phyloP scores from a whole-genome alignment of 92 coral and sea anemone species.

The Virgularia gustaviana region DNA sequence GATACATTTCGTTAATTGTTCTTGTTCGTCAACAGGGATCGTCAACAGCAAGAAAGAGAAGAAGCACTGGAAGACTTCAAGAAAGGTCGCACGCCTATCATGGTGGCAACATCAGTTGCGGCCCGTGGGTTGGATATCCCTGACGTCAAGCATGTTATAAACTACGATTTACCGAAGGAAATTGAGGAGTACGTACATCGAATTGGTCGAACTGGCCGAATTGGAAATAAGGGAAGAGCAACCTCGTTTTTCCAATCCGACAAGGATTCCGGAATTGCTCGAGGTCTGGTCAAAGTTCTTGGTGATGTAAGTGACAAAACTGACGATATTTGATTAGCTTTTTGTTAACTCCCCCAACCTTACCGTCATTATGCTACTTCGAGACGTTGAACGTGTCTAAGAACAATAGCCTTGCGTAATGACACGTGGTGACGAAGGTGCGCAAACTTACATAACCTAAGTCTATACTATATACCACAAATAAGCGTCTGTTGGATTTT shows the following conservation, averaged over 20 bases:
- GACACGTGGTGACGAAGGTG: too few relatives aligned
- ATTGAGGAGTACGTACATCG: conserved; percentile 98
- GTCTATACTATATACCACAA: background rate
- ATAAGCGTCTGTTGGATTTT: background rate
- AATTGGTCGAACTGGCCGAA: conserved; percentile 94
- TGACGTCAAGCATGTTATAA: conserved; percentile 93
- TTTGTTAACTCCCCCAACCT: too few relatives aligned
- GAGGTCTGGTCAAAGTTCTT: conserved; percentile 88
- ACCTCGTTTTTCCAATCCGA: conserved; percentile 87
- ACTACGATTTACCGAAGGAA: conserved; percentile 87
- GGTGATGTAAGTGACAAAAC: conserved; percentile 72
- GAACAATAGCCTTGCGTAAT: too few relatives aligned
- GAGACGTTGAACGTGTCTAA: too few relatives aligned
- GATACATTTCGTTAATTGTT: too few relatives aligned
- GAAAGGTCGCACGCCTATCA: conserved; percentile 81
- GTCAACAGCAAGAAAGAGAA: conserved; percentile 87
- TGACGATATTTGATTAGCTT: too few relatives aligned
- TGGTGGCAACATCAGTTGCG: conserved; percentile 99
- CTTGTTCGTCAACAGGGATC: conserved; percentile 59
- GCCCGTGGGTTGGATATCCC: conserved; percentile 98
- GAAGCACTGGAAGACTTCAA: conserved; percentile 92
- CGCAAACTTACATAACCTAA: too few relatives aligned
- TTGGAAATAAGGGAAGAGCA: conserved; percentile 90
- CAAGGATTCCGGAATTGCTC: conserved; percentile 81
- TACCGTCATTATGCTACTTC: too few relatives aligned